phyloP scores from a whole-genome alignment of 2,113 vertebrate species.

The Scolopax mira region DNA sequence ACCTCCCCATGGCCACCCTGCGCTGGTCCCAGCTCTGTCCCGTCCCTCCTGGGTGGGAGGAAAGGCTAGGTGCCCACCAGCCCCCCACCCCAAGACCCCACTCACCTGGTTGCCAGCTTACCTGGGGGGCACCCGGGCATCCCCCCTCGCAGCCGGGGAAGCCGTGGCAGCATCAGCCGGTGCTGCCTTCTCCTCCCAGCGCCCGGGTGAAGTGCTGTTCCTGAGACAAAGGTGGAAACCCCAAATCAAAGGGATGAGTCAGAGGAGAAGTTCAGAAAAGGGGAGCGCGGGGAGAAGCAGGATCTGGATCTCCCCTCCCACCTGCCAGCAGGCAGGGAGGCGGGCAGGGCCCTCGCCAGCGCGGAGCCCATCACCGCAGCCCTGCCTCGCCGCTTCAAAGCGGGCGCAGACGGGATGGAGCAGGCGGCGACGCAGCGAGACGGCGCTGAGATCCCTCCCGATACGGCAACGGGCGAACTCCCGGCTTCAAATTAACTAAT shows the following conservation, averaged over 20 bases:
- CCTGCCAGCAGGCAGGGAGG: background rate
- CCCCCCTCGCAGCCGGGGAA: background rate
- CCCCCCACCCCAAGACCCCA: background rate
- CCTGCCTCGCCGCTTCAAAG: conserved; percentile 26
- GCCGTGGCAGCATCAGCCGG: background rate
- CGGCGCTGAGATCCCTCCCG: conserved; percentile 29
- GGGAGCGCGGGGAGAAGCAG: background rate
- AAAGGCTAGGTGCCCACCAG: background rate
- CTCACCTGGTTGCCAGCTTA: conserved; percentile 5
- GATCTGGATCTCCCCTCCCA: conserved; percentile 27
- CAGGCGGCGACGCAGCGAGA: conserved; percentile 14
- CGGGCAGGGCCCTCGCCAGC: background rate
- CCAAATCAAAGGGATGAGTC: conserved; percentile 44
- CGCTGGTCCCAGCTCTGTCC: background rate
- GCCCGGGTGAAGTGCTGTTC: background rate
- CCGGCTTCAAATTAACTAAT: conserved; percentile 66
- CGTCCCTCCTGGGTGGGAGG: background rate
- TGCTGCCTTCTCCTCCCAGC: conserved; percentile 7
- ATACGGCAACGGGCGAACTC: conserved; percentile 49
- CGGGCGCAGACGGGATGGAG: background rate
- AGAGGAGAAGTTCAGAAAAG: conserved; percentile 50
- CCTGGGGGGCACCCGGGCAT: background rate
- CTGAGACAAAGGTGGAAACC: conserved; percentile 34
- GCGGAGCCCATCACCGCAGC: conserved; percentile 5
- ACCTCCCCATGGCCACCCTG: background rate